Conservation (phyloP, 2,113 vertebrate genomes). For the Vanacampus margaritifer region DNA sequence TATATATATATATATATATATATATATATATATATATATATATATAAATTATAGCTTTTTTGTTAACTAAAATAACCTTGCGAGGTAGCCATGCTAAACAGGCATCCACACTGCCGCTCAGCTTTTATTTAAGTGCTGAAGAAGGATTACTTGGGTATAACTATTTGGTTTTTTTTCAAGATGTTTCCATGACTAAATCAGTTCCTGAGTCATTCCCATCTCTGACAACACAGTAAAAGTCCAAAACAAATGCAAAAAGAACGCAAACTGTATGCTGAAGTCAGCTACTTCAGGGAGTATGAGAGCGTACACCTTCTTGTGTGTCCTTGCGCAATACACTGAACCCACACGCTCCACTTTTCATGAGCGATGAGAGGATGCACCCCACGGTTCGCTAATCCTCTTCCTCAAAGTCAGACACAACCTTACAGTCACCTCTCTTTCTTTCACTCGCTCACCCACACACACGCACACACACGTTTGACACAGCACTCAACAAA, state of each 20-base stretch:
- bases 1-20: too few relatives aligned
- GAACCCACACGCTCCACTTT: conserved; percentile 15
- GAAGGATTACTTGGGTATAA: background rate
- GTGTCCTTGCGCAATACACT: conserved; percentile 36
- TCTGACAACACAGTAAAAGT: background rate
- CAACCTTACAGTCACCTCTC: conserved; percentile 13
- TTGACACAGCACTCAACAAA: conserved; percentile 59
- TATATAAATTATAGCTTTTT: too few relatives aligned
- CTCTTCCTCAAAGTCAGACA: conserved; percentile 23
- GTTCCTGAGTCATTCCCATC: background rate
- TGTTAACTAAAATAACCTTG: too few relatives aligned
- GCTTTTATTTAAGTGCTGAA: background rate
- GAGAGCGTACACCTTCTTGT: conserved; percentile 6
- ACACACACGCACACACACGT: conserved; percentile 4
- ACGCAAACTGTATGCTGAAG: background rate
- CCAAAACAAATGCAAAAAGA: conserved; percentile 4
- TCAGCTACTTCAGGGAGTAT: background rate
- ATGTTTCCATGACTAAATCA: background rate
- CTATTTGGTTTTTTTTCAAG: background rate
- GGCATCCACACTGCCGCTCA: background rate
- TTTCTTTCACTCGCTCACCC: background rate
- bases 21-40: too few relatives aligned
- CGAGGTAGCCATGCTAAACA: background rate
- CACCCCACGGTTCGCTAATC: conserved; percentile 34
- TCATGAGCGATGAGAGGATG: conserved; percentile 21